phyloP scores from a whole-genome alignment of 2,888 invertebrate species.

The Cheilosia grossa region DNA sequence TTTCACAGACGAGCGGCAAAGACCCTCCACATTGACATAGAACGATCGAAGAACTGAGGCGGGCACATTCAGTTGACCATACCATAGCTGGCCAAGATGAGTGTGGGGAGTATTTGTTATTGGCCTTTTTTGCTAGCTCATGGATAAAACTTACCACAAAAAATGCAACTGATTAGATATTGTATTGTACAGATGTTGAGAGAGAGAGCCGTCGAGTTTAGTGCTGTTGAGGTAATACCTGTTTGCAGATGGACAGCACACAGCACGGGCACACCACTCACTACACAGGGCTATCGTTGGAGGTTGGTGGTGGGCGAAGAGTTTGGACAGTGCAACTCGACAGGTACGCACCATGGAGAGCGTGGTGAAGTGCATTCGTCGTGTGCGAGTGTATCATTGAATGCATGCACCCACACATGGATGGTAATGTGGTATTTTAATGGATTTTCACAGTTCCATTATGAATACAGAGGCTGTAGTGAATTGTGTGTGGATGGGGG shows the following conservation, averaged over 20 bases:
- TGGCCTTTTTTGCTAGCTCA: slow-evolving; percentile 32
- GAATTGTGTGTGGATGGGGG: slow-evolving; percentile 11
- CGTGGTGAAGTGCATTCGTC: slow-evolving; percentile 77
- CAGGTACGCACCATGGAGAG: slow-evolving; percentile 68
- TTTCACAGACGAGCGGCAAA: slow-evolving; percentile 77
- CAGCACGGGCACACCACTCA: background rate
- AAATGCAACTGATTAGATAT: slow-evolving; percentile 60
- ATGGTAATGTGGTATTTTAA: slow-evolving; percentile 75
- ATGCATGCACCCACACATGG: slow-evolving; percentile 75
- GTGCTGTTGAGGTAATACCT: slow-evolving; percentile 58
- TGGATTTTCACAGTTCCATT: slow-evolving; percentile 75
- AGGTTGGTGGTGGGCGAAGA: slow-evolving; percentile 70
- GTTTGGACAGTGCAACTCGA: slow-evolving; percentile 69
- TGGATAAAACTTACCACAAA: slow-evolving; percentile 45
- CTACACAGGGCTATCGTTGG: slow-evolving; percentile 40
- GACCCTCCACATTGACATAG: slow-evolving; percentile 80
- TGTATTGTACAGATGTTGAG: slow-evolving; percentile 10
- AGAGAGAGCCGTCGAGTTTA: background rate
- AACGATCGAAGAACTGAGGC: slow-evolving; percentile 82
- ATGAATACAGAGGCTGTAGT: slow-evolving; percentile 49
- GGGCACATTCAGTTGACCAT: slow-evolving; percentile 77
- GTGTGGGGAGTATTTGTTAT: slow-evolving; percentile 59
- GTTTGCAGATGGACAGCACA: slow-evolving; percentile 68
- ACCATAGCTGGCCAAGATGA: slow-evolving; percentile 77
- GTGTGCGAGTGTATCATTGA: slow-evolving; percentile 16